A percentile compares a stretch with the other conserved stretches of the same genome.
Conservation (phyloP, 2,797 vertebrate species). For the Brachymystax lenok region DNA sequence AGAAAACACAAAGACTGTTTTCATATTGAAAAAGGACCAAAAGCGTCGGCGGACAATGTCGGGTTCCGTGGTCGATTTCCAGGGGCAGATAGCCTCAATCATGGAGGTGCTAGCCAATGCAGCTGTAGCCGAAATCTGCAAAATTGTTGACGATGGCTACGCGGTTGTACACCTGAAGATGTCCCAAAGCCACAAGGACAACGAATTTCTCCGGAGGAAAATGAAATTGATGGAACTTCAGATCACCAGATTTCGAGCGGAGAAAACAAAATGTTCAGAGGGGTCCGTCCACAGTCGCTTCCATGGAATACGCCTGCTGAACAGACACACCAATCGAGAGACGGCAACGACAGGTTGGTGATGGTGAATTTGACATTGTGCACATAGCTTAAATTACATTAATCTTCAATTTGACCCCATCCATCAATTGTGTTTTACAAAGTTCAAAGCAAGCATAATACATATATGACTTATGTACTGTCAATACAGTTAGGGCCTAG, state of each 20-base stretch:
- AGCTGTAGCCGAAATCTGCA: conserved; percentile 37
- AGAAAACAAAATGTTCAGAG: conserved; percentile 45
- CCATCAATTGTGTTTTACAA: too few relatives aligned
- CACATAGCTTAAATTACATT: too few relatives aligned
- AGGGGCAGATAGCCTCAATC: conserved; percentile 31
- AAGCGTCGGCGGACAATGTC: conserved; percentile 1
- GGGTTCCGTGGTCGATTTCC: conserved; percentile 5
- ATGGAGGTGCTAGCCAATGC: conserved; percentile 36
- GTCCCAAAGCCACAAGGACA: conserved; percentile 37
- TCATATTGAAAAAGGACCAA: background rate
- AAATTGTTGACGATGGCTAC: conserved; percentile 33
- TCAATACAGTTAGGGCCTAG: background rate
- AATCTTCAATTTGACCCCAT: background rate
- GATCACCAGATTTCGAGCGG: conserved; percentile 48
- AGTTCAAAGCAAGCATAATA: background rate
- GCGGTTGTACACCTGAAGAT: conserved; percentile 25
- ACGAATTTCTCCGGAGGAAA: conserved; percentile 54
- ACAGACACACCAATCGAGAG: conserved; percentile 34
- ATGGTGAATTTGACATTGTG: background rate
- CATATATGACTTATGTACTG: background rate
- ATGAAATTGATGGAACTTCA: conserved; percentile 64
- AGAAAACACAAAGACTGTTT: background rate
- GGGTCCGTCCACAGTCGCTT: conserved; percentile 42
- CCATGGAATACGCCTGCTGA: conserved; percentile 48
- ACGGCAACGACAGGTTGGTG: conserved; percentile 36